A percentile compares a stretch with the other conserved stretches of the same genome.
Conservation (phyloP, 2,113 vertebrate genomes). For the Brachyistius frenatus region DNA sequence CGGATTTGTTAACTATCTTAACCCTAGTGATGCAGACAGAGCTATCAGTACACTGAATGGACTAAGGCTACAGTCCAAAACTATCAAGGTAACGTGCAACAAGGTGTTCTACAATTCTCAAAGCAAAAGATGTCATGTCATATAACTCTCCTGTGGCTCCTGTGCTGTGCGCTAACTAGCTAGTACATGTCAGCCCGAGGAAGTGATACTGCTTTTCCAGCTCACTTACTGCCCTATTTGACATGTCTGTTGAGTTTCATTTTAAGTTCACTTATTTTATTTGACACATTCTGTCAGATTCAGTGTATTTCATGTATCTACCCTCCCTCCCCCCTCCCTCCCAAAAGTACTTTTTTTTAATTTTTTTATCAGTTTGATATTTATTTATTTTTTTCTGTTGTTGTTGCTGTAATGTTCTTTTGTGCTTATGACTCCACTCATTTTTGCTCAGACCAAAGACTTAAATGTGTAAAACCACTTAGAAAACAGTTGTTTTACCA, state of each 20-base stretch:
- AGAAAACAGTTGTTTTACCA: not conserved
- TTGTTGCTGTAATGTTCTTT: constrained; percentile 47
- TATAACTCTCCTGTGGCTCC: constrained; percentile 76
- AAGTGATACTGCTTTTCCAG: constrained; percentile 63
- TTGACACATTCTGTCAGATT: constrained; percentile 46
- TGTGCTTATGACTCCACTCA: constrained; percentile 35
- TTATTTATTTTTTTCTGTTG: constrained; percentile 31
- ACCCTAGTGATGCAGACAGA: constrained; percentile 98
- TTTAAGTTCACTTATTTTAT: constrained; percentile 60
- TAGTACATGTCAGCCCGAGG: constrained; percentile 73
- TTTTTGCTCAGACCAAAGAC: constrained; percentile 18
- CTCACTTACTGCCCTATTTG: constrained; percentile 67
- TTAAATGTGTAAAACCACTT: constrained; percentile 8
- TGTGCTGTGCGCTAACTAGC: constrained; percentile 76
- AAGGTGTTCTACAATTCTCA: constrained; percentile 87
- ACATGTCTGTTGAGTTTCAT: constrained; percentile 67
- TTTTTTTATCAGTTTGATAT: constrained; percentile 34
- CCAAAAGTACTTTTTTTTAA: constrained; percentile 3
- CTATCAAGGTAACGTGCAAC: constrained; percentile 96
- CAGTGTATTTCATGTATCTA: constrained; percentile 31
- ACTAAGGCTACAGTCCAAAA: constrained; percentile 99
- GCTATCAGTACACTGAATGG: constrained; percentile 99
- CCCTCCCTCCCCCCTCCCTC: constrained; percentile 25
- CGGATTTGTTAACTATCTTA: constrained; percentile 99
- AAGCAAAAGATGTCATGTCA: constrained; percentile 82